These are phyloP conservation scores for Quiscalus mexicanus DNA, from an alignment of 2,113 vertebrate genomes.

Conservation along the genomic window DNA sequence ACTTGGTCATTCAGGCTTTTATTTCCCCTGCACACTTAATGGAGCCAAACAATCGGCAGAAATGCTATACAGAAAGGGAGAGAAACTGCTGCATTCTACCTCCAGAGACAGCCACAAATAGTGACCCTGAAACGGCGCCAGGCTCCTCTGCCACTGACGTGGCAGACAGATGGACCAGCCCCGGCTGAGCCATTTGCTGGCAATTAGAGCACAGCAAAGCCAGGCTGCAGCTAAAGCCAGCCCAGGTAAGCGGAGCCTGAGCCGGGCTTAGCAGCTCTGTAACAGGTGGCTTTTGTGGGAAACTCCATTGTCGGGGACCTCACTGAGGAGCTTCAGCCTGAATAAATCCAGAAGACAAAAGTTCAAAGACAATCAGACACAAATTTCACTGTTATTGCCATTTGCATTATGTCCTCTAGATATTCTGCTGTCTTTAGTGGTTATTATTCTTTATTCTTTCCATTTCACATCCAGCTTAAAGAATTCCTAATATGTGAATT, in stretches of 20 bases:
- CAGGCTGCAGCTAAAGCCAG: slow-evolving; percentile 37
- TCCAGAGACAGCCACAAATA: slow-evolving; percentile 78
- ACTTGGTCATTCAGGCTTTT: slow-evolving; percentile 84
- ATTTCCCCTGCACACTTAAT: slow-evolving; percentile 84
- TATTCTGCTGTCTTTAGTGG: background rate
- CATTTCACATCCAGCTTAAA: background rate
- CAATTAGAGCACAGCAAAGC: slow-evolving; percentile 71
- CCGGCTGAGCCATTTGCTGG: slow-evolving; percentile 65
- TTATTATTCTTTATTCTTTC: background rate
- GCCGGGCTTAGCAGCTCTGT: background rate
- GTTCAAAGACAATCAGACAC: background rate
- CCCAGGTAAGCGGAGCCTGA: slow-evolving; percentile 55
- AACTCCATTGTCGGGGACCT: background rate
- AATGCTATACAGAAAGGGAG: slow-evolving; percentile 82
- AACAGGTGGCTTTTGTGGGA: slow-evolving; percentile 11
- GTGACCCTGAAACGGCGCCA: slow-evolving; percentile 81
- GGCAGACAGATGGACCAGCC: slow-evolving; percentile 73
- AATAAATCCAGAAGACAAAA: background rate
- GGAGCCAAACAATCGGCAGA: slow-evolving; percentile 86
- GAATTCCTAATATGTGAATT: background rate
- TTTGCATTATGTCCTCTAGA: background rate
- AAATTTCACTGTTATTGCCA: background rate
- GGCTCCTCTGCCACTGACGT: slow-evolving; percentile 62
- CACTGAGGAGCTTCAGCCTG: background rate
- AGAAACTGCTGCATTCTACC: slow-evolving; percentile 76